Base-by-base conservation (phyloP, 2,113 vertebrate genomes). In the Lonchura striata region DNA sequence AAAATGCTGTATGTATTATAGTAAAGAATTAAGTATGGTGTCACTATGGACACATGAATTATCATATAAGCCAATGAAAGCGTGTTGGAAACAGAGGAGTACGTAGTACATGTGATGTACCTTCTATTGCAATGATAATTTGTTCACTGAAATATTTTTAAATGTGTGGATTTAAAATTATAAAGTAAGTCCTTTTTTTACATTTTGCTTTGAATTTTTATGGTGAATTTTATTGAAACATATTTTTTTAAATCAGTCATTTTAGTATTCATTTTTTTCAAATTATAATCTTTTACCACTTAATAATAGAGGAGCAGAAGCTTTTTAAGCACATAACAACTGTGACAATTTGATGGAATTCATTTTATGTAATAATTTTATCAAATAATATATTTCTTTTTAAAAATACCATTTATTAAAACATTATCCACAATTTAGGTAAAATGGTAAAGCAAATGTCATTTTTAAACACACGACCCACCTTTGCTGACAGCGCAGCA, bases 241-340 rank as follows among this genome's bases (percentile, higher is more conserved):
- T 82, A 96, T 54, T 92, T 97, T 94, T 88, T 65, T 42, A 94
- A 97, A 88, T 97, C 92, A 96, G 75, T 97, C 92, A 95, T 96
- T 97, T 98, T 94, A 97, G 31, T 96, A 97, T 96, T 81, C 79
- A 90, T 46, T 97, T 98, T 98, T 98, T 95, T 97, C 96, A 97
- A 98, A 97, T 97, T 97, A 98, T 97, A 97, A 98, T 98, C 92
- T 96, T 97, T 98, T 97, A 97, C 97, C 91, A 97, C 94, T 97
- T 97, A 98, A 97, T 97, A 97, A 97, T 95, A 98, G 95, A 97
- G 94, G 57, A 97, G 96, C 88, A 94, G 86, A 97, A 97, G 84
- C 85, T 94, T 97, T 98, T 97, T 97, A 98, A 98, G 94, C 88
- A 91, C 52, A 59, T 97, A 97, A 97, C 96, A 96, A 96, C 39